These are phyloP conservation scores for Crocallis elinguaria DNA, from an alignment of 2,888 invertebrate genomes.

Conservation along the genomic window DNA sequence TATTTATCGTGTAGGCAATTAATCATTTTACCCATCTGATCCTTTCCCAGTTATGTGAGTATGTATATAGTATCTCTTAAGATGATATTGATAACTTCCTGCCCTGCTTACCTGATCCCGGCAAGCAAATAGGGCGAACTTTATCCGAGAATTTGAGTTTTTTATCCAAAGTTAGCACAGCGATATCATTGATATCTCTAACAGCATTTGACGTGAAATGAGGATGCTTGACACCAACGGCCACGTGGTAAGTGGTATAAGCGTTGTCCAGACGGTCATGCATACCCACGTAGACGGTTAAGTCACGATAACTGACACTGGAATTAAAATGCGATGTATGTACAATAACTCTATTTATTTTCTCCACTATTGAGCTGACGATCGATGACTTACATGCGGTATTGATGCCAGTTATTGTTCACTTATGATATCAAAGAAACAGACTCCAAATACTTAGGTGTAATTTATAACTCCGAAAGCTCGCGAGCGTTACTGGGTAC, in stretches of 20 bases:
- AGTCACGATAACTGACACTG: slow-evolving; percentile 68
- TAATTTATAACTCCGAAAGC: no score
- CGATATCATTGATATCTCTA: slow-evolving; percentile 85
- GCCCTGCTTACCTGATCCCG: slow-evolving; percentile 52
- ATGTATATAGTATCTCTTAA: no score
- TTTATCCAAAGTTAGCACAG: slow-evolving; percentile 76
- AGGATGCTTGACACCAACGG: slow-evolving; percentile 73
- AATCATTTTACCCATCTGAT: no score
- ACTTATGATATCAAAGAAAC: no score
- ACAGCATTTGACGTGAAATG: slow-evolving; percentile 81
- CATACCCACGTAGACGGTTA: slow-evolving; percentile 78
- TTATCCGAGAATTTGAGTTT: slow-evolving; percentile 71
- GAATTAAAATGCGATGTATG: slow-evolving; percentile 18
- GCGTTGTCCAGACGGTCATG: slow-evolving; percentile 74
- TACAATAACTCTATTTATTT: no score
- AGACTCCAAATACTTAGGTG: no score
- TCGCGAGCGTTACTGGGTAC: no score
- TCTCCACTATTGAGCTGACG: no score
- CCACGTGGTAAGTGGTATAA: slow-evolving; percentile 54
- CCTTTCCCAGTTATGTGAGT: no score
- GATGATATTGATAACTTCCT: not conserved
- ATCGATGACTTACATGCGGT: no score
- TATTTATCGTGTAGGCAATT: no score
- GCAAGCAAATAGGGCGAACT: slow-evolving; percentile 82
- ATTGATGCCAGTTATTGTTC: no score